A percentile compares a stretch with the other conserved stretches of the same genome.
phyloP scores from a whole-genome alignment of 2,113 vertebrate species.

The Synodontis membranacea region DNA sequence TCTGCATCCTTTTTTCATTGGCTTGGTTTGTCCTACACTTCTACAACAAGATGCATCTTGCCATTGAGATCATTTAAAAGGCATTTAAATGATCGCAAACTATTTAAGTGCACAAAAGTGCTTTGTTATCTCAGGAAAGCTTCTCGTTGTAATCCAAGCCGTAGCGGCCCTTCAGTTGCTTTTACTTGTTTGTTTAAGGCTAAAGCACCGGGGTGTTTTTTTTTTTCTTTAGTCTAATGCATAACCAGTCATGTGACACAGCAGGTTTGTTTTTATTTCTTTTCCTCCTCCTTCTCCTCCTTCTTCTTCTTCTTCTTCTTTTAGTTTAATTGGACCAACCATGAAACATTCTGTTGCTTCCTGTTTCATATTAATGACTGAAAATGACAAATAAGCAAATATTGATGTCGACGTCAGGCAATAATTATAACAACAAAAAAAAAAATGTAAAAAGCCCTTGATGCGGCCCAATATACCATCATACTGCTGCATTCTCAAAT shows the following conservation, averaged over 20 bases:
- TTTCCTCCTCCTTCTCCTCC: too few relatives aligned
- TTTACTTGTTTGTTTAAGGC: slow-evolving; percentile 40
- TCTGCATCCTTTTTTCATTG: slow-evolving; percentile 44
- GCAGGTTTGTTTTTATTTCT: background rate
- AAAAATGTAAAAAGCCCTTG: background rate
- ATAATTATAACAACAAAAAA: background rate
- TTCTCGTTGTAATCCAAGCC: slow-evolving; percentile 29
- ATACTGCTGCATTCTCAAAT: background rate
- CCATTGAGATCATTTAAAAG: slow-evolving; percentile 48
- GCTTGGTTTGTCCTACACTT: slow-evolving; percentile 47
- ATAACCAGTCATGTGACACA: background rate
- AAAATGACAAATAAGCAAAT: background rate
- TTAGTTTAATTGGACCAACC: background rate
- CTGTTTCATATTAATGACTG: background rate
- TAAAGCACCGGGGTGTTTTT: background rate
- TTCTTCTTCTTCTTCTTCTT: background rate
- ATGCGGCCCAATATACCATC: background rate
- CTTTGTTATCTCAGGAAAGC: slow-evolving; percentile 37
- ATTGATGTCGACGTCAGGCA: background rate
- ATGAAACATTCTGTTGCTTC: background rate
- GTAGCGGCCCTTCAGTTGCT: slow-evolving; percentile 21
- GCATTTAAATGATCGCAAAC: slow-evolving; percentile 52
- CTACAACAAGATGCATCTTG: slow-evolving; percentile 52
- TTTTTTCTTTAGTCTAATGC: background rate
- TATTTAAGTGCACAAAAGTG: slow-evolving; percentile 51